phyloP scores from a whole-genome alignment of 2,888 invertebrate species.

The Sarcophaga rosellei region DNA sequence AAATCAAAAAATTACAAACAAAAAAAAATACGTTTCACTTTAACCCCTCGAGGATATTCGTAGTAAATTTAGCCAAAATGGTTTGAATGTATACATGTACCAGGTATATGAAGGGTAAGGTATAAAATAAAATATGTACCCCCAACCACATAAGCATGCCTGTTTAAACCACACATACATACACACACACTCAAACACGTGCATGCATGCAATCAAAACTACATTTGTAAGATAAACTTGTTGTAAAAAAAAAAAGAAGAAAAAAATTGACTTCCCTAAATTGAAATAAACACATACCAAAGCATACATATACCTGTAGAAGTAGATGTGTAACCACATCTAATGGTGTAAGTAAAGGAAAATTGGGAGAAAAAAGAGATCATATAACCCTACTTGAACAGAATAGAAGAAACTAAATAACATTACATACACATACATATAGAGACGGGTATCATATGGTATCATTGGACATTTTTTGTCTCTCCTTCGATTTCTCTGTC shows the following conservation, averaged over 20 bases:
- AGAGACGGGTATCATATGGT: background rate
- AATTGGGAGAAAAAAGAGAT: background rate
- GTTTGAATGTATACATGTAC: too few species aligned
- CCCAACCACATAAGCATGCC: background rate
- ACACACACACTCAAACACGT: background rate
- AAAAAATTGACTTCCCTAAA: constrained; percentile 1
- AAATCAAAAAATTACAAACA: background rate
- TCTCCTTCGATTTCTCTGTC: background rate
- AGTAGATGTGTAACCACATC: background rate
- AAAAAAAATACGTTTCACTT: background rate
- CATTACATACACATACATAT: background rate
- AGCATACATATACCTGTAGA: background rate
- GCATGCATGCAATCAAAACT: background rate
- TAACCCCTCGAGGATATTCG: too few species aligned
- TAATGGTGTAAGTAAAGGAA: background rate
- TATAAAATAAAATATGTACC: too few species aligned
- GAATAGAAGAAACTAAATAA: too few species aligned
- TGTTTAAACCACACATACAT: background rate
- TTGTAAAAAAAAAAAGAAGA: background rate
- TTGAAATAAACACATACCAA: background rate
- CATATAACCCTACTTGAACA: too few species aligned
- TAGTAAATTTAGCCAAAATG: too few species aligned
- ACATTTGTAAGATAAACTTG: background rate
- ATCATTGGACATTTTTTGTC: background rate
- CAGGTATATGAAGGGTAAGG: too few species aligned